These are phyloP conservation scores for Tamias sibiricus DNA, from an alignment of 2,113 vertebrate genomes.

Conservation along the genomic window DNA sequence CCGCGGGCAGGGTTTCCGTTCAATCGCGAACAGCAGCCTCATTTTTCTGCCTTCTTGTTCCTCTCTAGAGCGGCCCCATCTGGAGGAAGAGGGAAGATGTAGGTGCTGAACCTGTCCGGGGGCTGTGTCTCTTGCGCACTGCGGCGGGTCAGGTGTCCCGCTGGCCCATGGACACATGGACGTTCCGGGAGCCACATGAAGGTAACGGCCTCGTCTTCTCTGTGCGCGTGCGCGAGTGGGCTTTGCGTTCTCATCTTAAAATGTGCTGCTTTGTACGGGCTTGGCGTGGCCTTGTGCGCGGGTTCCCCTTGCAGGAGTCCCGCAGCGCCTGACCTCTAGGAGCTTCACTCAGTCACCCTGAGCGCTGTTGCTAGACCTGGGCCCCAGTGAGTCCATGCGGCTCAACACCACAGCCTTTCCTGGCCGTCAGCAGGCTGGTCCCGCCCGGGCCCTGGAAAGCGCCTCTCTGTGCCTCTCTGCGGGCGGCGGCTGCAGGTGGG, in stretches of 20 bases:
- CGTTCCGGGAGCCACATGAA: conserved; percentile 49
- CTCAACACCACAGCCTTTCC: accelerated
- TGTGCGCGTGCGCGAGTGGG: accelerated
- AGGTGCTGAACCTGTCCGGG: conserved; percentile 41
- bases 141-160: neutral
- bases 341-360: neutral
- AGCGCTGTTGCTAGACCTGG: neutral
- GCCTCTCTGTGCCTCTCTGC: neutral
- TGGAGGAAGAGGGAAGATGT: conserved; percentile 61
- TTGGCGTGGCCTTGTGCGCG: neutral
- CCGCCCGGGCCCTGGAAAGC: neutral
- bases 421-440: neutral
- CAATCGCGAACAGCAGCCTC: neutral
- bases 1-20: accelerated
- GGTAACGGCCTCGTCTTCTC: neutral
- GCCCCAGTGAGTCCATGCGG: accelerated
- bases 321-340: neutral
- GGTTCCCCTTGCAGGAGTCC: neutral
- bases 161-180: conserved; percentile 32
- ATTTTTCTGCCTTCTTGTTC: conserved; percentile 13
- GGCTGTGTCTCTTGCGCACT: neutral
- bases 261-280: neutral
- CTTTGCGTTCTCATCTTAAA: neutral
- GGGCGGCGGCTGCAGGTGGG: too few species aligned
- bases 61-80: conserved; percentile 62